These are phyloP conservation scores for Aspidapion aeneum DNA, from an alignment of 2,888 invertebrate genomes.

Conservation along the genomic window DNA sequence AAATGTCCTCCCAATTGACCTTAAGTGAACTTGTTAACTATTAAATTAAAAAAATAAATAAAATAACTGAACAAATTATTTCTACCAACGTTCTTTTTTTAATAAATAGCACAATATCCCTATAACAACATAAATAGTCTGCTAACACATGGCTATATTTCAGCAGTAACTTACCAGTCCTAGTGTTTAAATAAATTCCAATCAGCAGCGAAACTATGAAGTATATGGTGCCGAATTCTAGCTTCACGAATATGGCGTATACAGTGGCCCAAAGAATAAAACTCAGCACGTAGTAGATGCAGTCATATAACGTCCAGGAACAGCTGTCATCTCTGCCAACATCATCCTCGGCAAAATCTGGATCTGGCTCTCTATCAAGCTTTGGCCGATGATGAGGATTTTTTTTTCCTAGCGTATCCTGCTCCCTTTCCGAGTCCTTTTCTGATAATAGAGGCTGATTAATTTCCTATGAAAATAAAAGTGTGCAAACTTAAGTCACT, in stretches of 20 bases:
- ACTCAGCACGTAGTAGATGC: slow-evolving; percentile 54
- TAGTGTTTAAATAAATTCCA: slow-evolving; percentile 79
- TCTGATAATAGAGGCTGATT: neutral
- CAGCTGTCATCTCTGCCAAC: slow-evolving; percentile 16
- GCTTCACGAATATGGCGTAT: slow-evolving; percentile 71
- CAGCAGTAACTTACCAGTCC: slow-evolving; percentile 56
- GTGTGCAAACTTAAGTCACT: neutral
- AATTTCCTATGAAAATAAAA: neutral
- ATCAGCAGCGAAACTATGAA: slow-evolving; percentile 74
- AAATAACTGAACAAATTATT: too few relatives aligned
- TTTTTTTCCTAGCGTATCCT: too few relatives aligned
- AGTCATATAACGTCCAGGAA: slow-evolving; percentile 39
- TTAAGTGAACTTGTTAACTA: too few relatives aligned
- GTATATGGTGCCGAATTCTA: slow-evolving; percentile 90
- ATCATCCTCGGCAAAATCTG: slow-evolving; percentile 7
- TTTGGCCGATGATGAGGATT: neutral
- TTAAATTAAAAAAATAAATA: too few relatives aligned
- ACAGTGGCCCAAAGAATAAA: slow-evolving; percentile 70
- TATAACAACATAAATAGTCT: too few relatives aligned
- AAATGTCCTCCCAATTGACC: too few relatives aligned
- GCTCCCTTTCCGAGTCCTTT: slow-evolving; percentile 3
- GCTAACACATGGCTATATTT: too few relatives aligned
- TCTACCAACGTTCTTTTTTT: too few relatives aligned
- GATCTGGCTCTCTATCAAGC: neutral
- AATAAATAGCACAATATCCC: too few relatives aligned